Evolutionary conservation across 2,113 vertebrate species (phyloP).

Genomic region (Trematomus loennbergii): DNA sequence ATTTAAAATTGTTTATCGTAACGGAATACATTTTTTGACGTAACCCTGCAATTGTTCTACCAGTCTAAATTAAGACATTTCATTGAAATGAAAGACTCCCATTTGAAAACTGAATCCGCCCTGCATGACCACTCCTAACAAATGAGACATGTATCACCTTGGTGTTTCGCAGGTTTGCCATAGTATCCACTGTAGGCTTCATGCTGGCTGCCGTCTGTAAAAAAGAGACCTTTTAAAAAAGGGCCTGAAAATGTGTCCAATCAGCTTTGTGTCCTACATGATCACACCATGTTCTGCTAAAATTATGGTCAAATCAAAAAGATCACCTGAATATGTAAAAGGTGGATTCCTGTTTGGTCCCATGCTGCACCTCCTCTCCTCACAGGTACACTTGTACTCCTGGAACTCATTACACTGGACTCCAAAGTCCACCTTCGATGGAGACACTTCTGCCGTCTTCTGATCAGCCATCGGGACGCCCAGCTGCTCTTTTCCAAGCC

Average conservation of each 20-base stretch:
- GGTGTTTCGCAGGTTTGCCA: conserved; percentile 39
- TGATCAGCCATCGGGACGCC: background rate
- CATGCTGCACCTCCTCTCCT: background rate
- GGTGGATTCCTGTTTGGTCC: background rate
- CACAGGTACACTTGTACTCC: background rate
- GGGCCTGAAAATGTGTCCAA: background rate
- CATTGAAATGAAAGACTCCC: background rate
- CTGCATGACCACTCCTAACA: background rate
- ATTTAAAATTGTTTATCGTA: too few relatives aligned
- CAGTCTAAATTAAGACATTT: background rate
- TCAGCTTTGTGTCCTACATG: background rate
- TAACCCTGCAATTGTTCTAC: background rate
- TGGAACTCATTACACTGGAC: conserved; percentile 52
- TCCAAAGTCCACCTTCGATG: conserved; percentile 58
- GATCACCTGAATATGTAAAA: conserved; percentile 47
- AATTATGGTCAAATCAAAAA: background rate
- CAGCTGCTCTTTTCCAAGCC: too few relatives aligned
- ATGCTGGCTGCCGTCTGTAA: conserved; percentile 34
- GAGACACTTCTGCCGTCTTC: background rate
- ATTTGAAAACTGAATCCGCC: background rate
- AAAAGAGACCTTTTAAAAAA: background rate
- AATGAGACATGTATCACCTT: conserved; percentile 21
- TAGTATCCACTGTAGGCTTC: background rate
- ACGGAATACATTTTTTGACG: too few relatives aligned
- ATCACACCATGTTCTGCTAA: background rate